These are phyloP conservation scores for Sycophaga agraensis DNA, from an alignment of 1,140 invertebrate genomes.

Conservation along the genomic window DNA sequence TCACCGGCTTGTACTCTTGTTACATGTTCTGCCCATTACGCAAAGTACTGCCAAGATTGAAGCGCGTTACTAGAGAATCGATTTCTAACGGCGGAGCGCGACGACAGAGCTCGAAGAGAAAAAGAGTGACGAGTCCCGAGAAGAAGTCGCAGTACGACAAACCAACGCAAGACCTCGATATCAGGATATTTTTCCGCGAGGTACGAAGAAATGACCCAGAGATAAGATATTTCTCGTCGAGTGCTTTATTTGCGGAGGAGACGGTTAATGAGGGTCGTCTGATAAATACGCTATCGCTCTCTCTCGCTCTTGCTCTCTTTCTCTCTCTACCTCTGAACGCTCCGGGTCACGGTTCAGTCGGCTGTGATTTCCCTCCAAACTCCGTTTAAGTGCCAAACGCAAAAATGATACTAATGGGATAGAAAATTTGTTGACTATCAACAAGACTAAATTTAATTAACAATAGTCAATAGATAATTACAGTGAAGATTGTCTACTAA, in stretches of 20 bases:
- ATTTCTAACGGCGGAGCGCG: no score
- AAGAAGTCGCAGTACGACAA: background rate
- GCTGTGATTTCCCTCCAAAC: background rate
- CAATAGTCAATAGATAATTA: no score
- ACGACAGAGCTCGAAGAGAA: background rate
- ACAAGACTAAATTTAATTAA: no score
- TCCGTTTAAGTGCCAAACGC: background rate
- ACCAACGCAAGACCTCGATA: constrained; percentile 27
- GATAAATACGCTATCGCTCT: constrained; percentile 34
- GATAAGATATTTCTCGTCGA: constrained; percentile 43
- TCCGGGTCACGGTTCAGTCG: background rate
- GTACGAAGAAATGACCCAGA: constrained; percentile 32
- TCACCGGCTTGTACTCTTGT: no score
- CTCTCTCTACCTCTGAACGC: no score
- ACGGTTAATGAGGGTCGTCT: constrained; percentile 42
- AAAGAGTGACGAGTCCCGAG: background rate
- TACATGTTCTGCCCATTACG: no score
- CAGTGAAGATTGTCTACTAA: no score
- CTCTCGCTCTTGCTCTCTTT: background rate
- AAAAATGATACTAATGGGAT: background rate
- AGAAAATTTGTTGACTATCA: constrained; percentile 15
- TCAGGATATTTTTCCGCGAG: constrained; percentile 16
- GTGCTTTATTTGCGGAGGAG: constrained; percentile 38
- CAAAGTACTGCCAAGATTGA: no score
- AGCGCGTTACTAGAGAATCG: no score